Conservation (phyloP, 1,140 invertebrate species). For the Drosophila nikananu region DNA sequence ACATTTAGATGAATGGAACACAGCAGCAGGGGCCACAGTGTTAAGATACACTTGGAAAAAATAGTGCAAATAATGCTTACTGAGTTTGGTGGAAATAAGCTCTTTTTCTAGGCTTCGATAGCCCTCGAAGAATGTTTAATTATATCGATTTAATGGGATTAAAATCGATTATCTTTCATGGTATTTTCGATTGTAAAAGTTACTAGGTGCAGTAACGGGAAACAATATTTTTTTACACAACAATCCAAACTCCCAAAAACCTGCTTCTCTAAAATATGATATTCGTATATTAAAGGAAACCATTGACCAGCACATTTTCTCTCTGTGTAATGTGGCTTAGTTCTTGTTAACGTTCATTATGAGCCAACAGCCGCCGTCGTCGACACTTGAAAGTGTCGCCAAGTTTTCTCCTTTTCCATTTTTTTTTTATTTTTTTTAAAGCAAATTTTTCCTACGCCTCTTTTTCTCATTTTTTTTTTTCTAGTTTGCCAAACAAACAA, state of each 20-base stretch:
- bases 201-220: too few relatives aligned
- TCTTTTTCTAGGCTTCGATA: neutral
- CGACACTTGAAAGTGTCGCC: slow-evolving; percentile 78
- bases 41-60: slow-evolving; percentile 9
- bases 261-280: too few relatives aligned
- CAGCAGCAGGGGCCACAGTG: slow-evolving; percentile 1
- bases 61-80: neutral
- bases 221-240: too few relatives aligned
- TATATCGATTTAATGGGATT: neutral
- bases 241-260: too few relatives aligned
- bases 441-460: slow-evolving; percentile 10
- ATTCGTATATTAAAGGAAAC: neutral
- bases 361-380: slow-evolving; percentile 34
- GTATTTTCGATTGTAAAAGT: neutral
- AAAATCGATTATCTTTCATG: neutral
- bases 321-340: slow-evolving; percentile 28
- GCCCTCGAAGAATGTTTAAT: neutral
- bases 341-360: slow-evolving; percentile 57
- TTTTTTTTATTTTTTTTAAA: slow-evolving; percentile 13
- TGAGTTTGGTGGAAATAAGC: neutral
- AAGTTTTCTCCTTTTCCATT: slow-evolving; percentile 31
- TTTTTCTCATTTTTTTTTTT: slow-evolving; percentile 19
- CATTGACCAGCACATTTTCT: neutral
- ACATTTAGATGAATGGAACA: slow-evolving; percentile 36
- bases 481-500: slow-evolving; percentile 54